Conservation (phyloP, 1,140 invertebrate species). For the Nymphalis io region DNA sequence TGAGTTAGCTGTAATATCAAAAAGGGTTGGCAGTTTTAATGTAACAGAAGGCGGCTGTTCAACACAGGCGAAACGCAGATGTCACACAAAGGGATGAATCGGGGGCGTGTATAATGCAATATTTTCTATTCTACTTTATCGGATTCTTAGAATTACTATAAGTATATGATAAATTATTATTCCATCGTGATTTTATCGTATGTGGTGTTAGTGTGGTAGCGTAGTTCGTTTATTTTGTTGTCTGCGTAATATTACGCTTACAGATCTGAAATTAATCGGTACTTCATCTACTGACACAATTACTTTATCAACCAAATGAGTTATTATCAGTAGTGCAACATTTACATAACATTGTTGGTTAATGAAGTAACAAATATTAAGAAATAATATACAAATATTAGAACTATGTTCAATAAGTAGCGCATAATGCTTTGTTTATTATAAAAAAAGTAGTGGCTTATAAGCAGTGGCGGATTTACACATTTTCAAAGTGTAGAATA, state of each 20-base stretch:
- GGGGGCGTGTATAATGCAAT: conserved; percentile 40
- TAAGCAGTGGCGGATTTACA: too few species aligned
- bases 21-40: conserved; percentile 57
- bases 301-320: conserved; percentile 57
- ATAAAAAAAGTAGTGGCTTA: too few species aligned
- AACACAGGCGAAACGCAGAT: conserved; percentile 50
- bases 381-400: neutral
- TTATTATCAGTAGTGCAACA: conserved; percentile 41
- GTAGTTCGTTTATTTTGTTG: conserved; percentile 45
- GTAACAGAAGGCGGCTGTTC: conserved; percentile 52
- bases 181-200: conserved; percentile 21
- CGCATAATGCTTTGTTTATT: too few species aligned
- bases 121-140: conserved; percentile 36
- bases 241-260: conserved; percentile 52
- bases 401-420: too few species aligned
- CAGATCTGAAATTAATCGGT: conserved; percentile 59
- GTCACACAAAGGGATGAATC: conserved; percentile 46
- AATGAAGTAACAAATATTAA: neutral
- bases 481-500: too few species aligned
- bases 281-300: conserved; percentile 54
- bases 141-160: conserved; percentile 30
- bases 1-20: conserved; percentile 27
- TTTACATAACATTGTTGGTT: neutral
- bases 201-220: conserved; percentile 28
- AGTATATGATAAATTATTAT: conserved; percentile 27